Base-by-base conservation (phyloP, 2,888 invertebrate species). In the Drosophila koepferae region DNA sequence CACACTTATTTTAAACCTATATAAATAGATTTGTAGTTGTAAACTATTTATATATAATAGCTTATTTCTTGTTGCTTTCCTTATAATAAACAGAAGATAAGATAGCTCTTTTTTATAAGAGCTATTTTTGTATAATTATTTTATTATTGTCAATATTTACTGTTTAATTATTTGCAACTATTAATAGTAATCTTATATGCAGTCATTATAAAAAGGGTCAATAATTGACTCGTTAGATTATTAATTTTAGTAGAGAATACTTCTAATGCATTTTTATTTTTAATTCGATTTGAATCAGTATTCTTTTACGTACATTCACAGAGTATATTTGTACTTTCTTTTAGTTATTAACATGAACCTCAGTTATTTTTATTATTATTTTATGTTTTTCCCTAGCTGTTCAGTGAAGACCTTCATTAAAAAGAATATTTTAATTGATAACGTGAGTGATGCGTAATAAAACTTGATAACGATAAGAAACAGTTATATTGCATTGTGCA, bases 11-110 rank as follows among this genome's bases (percentile, higher is more conserved):
- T 41, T 56, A 51, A 43, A 20, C 12, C 28, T 18, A 54, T 84
- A 83, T 71, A 74, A 84, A 84, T 83, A 83, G 80, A 67, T 53
- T 70, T 60, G 6, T n/a, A 36, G 4, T 12, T 46, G 16, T 16
- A 59, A 72, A 69, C 58, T 80, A 81, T 77, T 69, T 72, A 43
- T 28, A 58, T 9, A 28, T 16, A 10, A 8, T 58, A 81, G 31
- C 1, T 36, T 66, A 36, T 16, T 43, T 43, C 18, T 40, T 9
- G 38, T 12, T 34, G 20, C 49, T 18, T 38, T 51, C n/a, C 43
- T 40, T 61, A 41, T 8, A 61, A n/a, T 3, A 61, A 28, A 48
- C 23, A 43, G 10, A 14, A n/a, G 77, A 77, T 77, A 53, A 72
- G 56, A 67, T 55, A 41, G 12, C 18, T 12, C 4, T 38, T 54